phyloP scores from a whole-genome alignment of 2,888 invertebrate genomes.

The Hirudinaria manillensis region DNA sequence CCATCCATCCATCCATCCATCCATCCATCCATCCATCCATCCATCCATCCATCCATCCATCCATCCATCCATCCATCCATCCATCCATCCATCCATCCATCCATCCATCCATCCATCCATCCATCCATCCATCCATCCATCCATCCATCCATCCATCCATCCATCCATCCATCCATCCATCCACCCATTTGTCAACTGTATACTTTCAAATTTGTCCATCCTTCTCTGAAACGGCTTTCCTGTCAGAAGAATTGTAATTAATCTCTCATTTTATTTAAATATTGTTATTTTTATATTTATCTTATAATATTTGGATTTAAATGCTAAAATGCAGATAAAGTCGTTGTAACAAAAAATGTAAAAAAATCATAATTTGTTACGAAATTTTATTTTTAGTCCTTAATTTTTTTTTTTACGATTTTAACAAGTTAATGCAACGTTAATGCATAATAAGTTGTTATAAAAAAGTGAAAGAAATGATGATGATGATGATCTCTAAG shows the following conservation, averaged over 20 bases:
- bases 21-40: slow-evolving; percentile 23
- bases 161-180: not conserved
- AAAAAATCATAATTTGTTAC: no score
- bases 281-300: no score
- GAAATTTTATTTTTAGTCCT: no score
- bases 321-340: no score
- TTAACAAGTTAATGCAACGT: no score
- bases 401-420: no score
- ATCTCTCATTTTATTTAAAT: no score
- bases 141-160: slow-evolving; percentile 24
- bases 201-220: not conserved
- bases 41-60: slow-evolving; percentile 19
- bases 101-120: slow-evolving; percentile 24
- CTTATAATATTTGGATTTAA: no score
- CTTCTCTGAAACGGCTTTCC: not conserved
- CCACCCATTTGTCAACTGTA: not conserved
- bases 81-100: slow-evolving; percentile 24
- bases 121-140: slow-evolving; percentile 24
- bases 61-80: slow-evolving; percentile 22
- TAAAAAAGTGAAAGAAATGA: no score
- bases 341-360: no score
- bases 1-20: slow-evolving; percentile 24
- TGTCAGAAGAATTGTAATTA: not conserved
- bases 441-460: no score
- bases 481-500: no score